Evolutionary conservation across 2,888 invertebrate species (phyloP), one percentile per base, ranked within the genome.

Genomic region (Hirtodrosophila confusa): DNA sequence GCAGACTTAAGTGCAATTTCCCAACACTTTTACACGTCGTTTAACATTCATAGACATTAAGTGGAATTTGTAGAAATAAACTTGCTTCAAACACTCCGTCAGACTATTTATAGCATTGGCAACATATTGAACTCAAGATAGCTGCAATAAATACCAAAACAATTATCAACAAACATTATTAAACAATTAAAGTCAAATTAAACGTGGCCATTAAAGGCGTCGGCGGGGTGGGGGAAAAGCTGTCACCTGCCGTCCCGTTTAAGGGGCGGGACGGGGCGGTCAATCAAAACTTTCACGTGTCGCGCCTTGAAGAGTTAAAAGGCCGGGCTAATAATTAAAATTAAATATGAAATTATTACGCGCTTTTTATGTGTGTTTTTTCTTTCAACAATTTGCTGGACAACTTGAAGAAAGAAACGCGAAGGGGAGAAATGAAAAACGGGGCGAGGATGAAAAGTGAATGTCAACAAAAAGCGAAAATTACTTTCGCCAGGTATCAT

Each of bases 401-500:
- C 39, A 50, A 40, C 36, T 45, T 55, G 50, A 51, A 48, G 45
- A 35, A 53, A 61, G 49, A 56, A 58, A 43, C 33, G 27, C 27
- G 9, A 33, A 40, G 31, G 24, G 31, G 49, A 44, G 39, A 53
- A 35, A 66, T 11, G 43, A 48, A 54, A 69, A 5, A 6, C 27
- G 27, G 27, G 27, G 17, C 17, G 47, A 33, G 37, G 48, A 51
- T 61, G 47, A 47, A 65, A 75, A 57, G 57, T 43, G 36, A 71
- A 49, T 78, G 68, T 61, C 79, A 69, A 78, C 69, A 75, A 58
- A 50, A 48, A 70, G 49, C 57, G 60, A 70, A 86, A 88, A 80
- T 72, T 61, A 88, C 83, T 84, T 84, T 84, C 83, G 86, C 88
- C 65, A 67, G 80, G 64, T 84, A 45, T 55, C 63, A 64, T 75